Base-by-base conservation (phyloP, 2,113 vertebrate genomes). In the Panthera uncia region DNA sequence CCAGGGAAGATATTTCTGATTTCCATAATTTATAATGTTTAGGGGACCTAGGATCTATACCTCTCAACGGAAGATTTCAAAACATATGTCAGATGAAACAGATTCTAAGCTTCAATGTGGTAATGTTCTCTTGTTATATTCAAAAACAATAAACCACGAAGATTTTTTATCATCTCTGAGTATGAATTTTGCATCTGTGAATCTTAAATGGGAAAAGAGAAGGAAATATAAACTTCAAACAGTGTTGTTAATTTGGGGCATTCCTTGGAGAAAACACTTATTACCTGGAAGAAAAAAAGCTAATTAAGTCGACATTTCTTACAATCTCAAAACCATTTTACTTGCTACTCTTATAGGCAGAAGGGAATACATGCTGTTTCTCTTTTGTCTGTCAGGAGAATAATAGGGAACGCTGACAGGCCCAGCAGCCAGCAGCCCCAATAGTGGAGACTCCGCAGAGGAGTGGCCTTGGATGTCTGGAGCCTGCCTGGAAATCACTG, bases 261-360 rank as follows among this genome's bases (percentile, higher is more conserved):
- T 92, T 96, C 89, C 86, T 91, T 94, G 68, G 94, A 89, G 88
- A 97, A 97, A 97, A 80, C 27, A 52, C 61, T 96, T 96, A 95
- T 65, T 95, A 97, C 88, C 88, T 95, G 27, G 87, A 95, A 96
- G 87, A 86, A 74, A 88, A 88, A 89, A 95, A 93, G 68, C 96
- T 97, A 95, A 98, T 97, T 94, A 97, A 82, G 52, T 65, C 21
- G 23, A 82, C 27, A 36, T 91, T 94, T 87, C 94, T 94, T 84
- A 91, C 61, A 71, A 21, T 83, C 85, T 89, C 57, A 78, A 94
- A 91, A 71, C 95, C 94, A 36, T 95, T 96, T 95, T 65, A 52
- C 92, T 92, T 81, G 55, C 93, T 23, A 3, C 69, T 96, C 23
- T 95, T 91, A 18, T 0, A 63, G 61, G 68, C 78, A 95, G 76